Base-by-base conservation (phyloP, 1,140 invertebrate genomes). In the Ditylenchus dipsaci region DNA sequence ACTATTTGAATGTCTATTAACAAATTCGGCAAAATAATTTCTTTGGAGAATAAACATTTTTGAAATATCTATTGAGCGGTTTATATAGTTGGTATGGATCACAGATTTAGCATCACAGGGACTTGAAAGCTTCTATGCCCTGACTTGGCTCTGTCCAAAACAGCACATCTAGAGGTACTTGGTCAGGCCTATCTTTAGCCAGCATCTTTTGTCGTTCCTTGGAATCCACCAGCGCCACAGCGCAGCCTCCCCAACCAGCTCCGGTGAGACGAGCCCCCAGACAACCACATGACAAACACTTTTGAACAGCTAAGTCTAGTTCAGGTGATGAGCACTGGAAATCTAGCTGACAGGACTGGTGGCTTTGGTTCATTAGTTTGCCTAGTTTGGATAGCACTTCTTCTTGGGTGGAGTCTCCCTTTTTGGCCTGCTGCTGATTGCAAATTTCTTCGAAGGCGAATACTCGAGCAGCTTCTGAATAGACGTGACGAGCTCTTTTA, bases 321-420 rank as follows among this genome's bases (percentile, higher is more conserved):
- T 90, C 88, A 0, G 89, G 87, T 7, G 19, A 93, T 63, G 92
- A 95, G 84, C 95, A 98, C 83, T 97, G 91, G 82, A 95, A 99
- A 0, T 92, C 82, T 59, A 90, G 87, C 63, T 88, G 85, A 29
- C 95, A 88, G 80, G 92, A 95, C 0, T 86, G 81, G 83, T 98
- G 95, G 81, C 92, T 96, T 59, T 85, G 49, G 23, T 53, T 53
- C 49, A 53, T 53, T 17, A 53, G 23, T 21, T 19, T 53, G n/a
- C 49, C 49, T 17, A 53, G 53, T 29, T 67, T 59, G n/a, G 17
- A 38, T 13, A 67, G 23, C 57, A 56, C 60, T 1, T 61, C 29
- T n/a, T 42, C 47, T 8, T 64, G 29, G 49, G 11, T 47, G 1
- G 63, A 13, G 21, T n/a, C 1, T 67, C 15, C 29, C 33, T 57